Percentiles rank a stretch among this genome's conserved stretches.
phyloP scores from a whole-genome alignment of 1,140 invertebrate genomes.

The Chlorops oryzae region DNA sequence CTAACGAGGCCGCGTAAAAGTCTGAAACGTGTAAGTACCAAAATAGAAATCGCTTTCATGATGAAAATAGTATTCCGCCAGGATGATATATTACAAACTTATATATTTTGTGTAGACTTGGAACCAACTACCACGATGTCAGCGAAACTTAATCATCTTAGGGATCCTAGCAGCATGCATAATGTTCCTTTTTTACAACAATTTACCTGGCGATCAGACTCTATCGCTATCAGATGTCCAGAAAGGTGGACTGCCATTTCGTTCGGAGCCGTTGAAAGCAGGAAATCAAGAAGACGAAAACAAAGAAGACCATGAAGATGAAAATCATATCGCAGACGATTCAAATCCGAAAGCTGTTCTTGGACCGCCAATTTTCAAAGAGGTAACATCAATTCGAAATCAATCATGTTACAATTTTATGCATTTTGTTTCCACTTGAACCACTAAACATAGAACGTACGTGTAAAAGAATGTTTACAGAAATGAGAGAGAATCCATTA shows the following conservation, averaged over 20 bases:
- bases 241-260: conserved; percentile 19
- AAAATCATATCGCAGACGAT: no score
- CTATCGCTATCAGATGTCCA: conserved; percentile 17
- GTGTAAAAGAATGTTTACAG: no score
- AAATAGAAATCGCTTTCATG: no score
- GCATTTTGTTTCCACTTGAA: conserved; percentile 36
- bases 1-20: no score
- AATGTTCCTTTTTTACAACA: conserved; percentile 28
- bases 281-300: conserved; percentile 22
- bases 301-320: conserved; percentile 1
- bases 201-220: conserved; percentile 34
- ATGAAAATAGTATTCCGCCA: no score
- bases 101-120: conserved; percentile 59
- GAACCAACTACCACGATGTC: conserved; percentile 78
- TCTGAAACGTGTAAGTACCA: no score
- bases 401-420: conserved; percentile 3
- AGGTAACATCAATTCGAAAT: conserved; percentile 9
- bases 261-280: conserved; percentile 21
- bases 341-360: conserved; percentile 8
- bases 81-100: no score
- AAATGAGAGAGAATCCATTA: no score
- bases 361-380: background rate
- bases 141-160: conserved; percentile 66
- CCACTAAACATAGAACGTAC: no score
- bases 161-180: conserved; percentile 37